Conservation (phyloP, 1,140 invertebrate genomes). For the Apis cerana region DNA sequence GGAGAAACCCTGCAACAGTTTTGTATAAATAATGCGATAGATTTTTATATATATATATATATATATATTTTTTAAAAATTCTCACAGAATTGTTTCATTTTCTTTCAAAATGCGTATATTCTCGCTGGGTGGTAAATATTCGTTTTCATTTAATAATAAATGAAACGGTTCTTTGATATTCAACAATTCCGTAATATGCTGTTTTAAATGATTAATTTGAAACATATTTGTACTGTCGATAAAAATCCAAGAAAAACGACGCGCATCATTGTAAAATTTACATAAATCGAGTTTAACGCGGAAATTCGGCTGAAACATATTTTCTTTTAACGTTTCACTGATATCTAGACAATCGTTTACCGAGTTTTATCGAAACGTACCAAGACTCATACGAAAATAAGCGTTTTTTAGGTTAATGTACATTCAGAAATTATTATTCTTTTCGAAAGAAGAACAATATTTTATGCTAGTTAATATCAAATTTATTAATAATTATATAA, state of each 20-base stretch:
- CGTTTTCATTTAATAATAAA: conserved; percentile 59
- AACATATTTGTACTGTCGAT: conserved; percentile 62
- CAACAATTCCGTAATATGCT: conserved; percentile 66
- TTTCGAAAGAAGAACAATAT: too few species aligned
- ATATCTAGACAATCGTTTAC: too few species aligned
- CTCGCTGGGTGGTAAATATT: conserved; percentile 70
- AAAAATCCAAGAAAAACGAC: conserved; percentile 68
- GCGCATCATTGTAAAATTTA: conserved; percentile 63
- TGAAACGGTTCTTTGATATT: conserved; percentile 67
- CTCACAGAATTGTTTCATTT: conserved; percentile 65
- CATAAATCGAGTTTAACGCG: conserved; percentile 70
- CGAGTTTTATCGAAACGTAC: too few species aligned
- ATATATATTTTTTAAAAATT: background rate
- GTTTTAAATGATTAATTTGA: conserved; percentile 57
- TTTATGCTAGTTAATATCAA: too few species aligned
- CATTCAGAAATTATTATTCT: too few species aligned
- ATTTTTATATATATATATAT: background rate
- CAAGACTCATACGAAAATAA: too few species aligned
- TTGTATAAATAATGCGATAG: background rate
- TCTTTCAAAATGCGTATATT: conserved; percentile 67
- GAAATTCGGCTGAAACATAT: conserved; percentile 56
- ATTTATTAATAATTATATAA: too few species aligned
- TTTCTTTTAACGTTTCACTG: background rate
- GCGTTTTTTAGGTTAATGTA: too few species aligned
- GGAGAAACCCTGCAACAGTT: conserved; percentile 61